Conservation (phyloP, 2,797 vertebrate species). For the Platalea minor region DNA sequence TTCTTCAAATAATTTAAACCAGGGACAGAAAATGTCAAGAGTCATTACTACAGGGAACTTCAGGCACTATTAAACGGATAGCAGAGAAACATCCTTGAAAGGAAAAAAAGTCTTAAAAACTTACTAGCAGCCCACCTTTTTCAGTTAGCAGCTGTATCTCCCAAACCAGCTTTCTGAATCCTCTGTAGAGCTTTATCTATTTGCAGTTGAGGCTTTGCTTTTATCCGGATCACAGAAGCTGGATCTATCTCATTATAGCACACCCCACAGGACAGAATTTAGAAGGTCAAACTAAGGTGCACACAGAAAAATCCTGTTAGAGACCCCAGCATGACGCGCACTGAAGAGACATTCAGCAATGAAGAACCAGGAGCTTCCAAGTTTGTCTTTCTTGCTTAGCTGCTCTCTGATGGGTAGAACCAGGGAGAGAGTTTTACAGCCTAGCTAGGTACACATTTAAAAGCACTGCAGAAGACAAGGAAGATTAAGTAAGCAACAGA, state of each 20-base stretch:
- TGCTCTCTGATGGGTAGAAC: background rate
- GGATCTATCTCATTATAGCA: constrained; percentile 13
- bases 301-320: constrained; percentile 44
- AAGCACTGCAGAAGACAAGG: background rate
- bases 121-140: background rate
- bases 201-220: background rate
- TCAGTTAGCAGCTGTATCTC: background rate
- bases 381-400: background rate
- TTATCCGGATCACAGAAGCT: background rate
- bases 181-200: background rate
- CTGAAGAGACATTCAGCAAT: background rate
- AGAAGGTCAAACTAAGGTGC: constrained; percentile 26
- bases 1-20: background rate
- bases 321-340: constrained; percentile 35
- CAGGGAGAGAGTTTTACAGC: background rate
- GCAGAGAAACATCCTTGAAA: background rate
- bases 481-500: background rate
- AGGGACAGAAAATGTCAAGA: background rate
- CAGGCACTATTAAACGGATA: background rate
- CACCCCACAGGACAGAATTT: background rate
- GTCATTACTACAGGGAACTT: background rate
- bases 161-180: background rate
- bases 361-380: background rate
- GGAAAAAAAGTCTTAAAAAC: background rate
- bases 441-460: background rate